Evolutionary conservation across 2,797 vertebrate genomes (phyloP).

Genomic region (Echeneis naucrates): DNA sequence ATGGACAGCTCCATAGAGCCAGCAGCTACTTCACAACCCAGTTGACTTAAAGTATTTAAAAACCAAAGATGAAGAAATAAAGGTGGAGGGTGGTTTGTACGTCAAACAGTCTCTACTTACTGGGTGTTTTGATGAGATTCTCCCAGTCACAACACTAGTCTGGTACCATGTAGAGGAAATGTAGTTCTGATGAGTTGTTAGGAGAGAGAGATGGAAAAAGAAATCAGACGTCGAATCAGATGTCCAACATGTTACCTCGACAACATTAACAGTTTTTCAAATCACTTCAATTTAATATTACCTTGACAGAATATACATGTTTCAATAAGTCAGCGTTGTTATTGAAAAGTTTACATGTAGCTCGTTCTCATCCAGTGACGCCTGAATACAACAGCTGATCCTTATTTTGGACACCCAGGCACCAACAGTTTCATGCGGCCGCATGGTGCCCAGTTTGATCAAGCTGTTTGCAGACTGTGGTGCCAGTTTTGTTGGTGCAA

Average conservation of each 20-base stretch:
- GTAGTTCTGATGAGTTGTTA: slow-evolving; percentile 71
- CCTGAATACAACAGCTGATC: slow-evolving; percentile 60
- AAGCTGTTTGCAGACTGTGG: slow-evolving; percentile 40
- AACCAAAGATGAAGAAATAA: slow-evolving; percentile 16
- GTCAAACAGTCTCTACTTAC: slow-evolving; percentile 79
- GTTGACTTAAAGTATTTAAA: not conserved
- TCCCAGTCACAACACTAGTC: slow-evolving; percentile 91
- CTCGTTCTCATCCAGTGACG: slow-evolving; percentile 3
- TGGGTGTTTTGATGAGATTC: slow-evolving; percentile 91
- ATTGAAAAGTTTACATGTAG: slow-evolving; percentile 19
- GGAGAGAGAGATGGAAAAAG: slow-evolving; percentile 7
- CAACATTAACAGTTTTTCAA: not conserved
- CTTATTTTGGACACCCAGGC: slow-evolving; percentile 18
- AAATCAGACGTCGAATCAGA: slow-evolving; percentile 7
- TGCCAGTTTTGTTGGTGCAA: slow-evolving; percentile 25
- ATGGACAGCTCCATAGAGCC: not conserved
- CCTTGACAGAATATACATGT: not conserved
- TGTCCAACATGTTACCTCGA: not conserved
- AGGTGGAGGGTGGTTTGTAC: not conserved
- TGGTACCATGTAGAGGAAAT: slow-evolving; percentile 92
- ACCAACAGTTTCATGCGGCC: slow-evolving; percentile 20
- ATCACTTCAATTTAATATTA: not conserved
- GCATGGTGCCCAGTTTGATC: slow-evolving; percentile 15
- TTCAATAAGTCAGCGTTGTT: slow-evolving; percentile 4
- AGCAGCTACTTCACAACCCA: not conserved